Base-by-base conservation (phyloP, 2,888 invertebrate species). In the Lithophane leautieri region DNA sequence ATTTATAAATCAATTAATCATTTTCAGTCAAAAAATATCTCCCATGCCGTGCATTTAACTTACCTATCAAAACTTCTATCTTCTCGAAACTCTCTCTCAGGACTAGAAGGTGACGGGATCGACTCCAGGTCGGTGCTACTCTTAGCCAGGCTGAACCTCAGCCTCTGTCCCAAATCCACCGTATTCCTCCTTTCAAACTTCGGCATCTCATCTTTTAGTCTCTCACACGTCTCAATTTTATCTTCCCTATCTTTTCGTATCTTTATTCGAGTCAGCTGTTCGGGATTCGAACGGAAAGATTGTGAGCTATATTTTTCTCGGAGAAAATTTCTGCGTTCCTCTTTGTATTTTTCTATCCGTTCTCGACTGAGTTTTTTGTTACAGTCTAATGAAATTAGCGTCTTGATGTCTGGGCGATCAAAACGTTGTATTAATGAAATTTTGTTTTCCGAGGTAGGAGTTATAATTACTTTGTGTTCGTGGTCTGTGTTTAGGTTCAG, bases 241-340 rank as follows among this genome's bases (percentile, higher is more conserved):
- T 92, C 92, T 1, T 91, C 90, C 40, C 78, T 85, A 22, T 94
- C 95, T 58, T 94, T 95, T 61, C 94, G 94, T 2, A 95, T 91
- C 77, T 95, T 96, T 12, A 96, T 94, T 66, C 96, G 90, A 0
- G 96, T 96, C 79, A 96, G 69, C 62, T 95, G 94, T 63, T 97
- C 95, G 2, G 97, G 97, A 77, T 97, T 97, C 84, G 97, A 97
- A 68, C 98, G 97, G 78, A 98, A 98, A 16, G 98, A 98, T 86
- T 98, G 98, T 1, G 98, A 98, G 82, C 98, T 98, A 92, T 98
- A 99, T 92, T 98, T 98, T 93, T 99, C 98, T 83, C 88, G 14
- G 0, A 99, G 86, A 7, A 87, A 88, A 11, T 87, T 82, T 62
- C 88, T 75, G 0, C 88, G 52, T 70, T 88, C 88, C 14, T 88